Conservation (phyloP, 2,888 invertebrate genomes). For the Dolichopus griseipennis region DNA sequence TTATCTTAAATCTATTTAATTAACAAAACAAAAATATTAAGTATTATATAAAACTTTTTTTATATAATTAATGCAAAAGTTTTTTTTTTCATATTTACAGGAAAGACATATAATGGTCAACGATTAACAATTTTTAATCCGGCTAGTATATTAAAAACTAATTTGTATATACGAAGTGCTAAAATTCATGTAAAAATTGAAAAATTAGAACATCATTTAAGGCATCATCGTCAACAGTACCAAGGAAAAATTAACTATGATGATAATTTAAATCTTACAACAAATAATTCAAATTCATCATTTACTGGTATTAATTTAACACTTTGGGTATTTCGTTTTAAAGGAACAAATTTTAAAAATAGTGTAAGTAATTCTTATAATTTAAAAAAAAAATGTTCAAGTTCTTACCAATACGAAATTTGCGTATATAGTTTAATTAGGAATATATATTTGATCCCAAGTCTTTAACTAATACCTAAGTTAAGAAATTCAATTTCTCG, state of each 20-base stretch:
- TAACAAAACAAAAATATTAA: too few relatives aligned
- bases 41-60: too few relatives aligned
- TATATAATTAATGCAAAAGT: too few relatives aligned
- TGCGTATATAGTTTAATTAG: too few relatives aligned
- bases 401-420: too few relatives aligned
- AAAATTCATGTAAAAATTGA: slow-evolving; percentile 62
- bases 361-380: slow-evolving; percentile 45
- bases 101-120: slow-evolving; percentile 74
- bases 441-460: too few relatives aligned
- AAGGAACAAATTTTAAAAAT: slow-evolving; percentile 31
- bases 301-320: slow-evolving; percentile 28
- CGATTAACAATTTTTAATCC: slow-evolving; percentile 77
- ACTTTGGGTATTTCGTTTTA: slow-evolving; percentile 63
- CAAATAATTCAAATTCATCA: slow-evolving; percentile 29
- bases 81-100: slow-evolving; percentile 45
- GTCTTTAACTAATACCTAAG: too few relatives aligned
- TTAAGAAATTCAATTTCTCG: too few relatives aligned
- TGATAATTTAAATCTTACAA: slow-evolving; percentile 39
- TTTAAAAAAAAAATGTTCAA: not conserved
- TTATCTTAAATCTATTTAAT: too few relatives aligned
- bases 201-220: slow-evolving; percentile 13
- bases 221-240: slow-evolving; percentile 27
- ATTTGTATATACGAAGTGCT: slow-evolving; percentile 66
- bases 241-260: slow-evolving; percentile 22
- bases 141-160: slow-evolving; percentile 47